Evolutionary conservation across 2,113 vertebrate genomes (phyloP), one percentile per base, ranked within the genome.

Genomic region (Peromyscus californicus): DNA sequence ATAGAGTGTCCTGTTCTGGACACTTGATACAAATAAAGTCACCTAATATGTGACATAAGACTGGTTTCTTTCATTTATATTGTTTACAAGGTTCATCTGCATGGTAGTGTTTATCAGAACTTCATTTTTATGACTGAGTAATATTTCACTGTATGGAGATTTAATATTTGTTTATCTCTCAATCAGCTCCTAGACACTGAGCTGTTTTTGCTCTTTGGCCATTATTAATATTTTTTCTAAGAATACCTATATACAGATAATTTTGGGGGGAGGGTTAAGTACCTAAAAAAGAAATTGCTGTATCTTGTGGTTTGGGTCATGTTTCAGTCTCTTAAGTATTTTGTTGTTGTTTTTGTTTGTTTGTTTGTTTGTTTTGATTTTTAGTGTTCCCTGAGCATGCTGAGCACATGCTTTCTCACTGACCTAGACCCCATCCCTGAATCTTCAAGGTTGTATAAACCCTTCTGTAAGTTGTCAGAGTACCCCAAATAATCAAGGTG

Each of bases 311-410:
- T 78, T 93, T 95, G 74, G 22, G n/a, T 51, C 54, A 78, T 26
- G 17, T 80, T 96, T 93, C 95, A 94, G 42, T 90, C 48, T 95
- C 65, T 89, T 59, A 9, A 90, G 31, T 83, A 9, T 89, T 85
- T 61, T 16, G 17, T 33, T 36, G 9, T 7, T 39, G 48, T 1
- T n/a, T 9, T 19, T 5, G 5, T 7, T 51, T 7, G 3, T 33
- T 31, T 1, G 54, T 29, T 63, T 12, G 1, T 22, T 80, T 7
- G 22, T 80, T 21, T 29, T 8, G 33, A 24, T 72, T 72, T 12
- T 19, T 7, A 69, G 54, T 29, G 3, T 5, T 21, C 11, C 48
- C 51, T 42, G 26, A 88, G 17, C 29, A 29, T 19, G 29, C 17
- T 79, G 45, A 57, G 17, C 15, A 42, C 39, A 29, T 78, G 17